Evolutionary conservation across 1,140 invertebrate genomes (phyloP), one percentile per base, ranked within the genome.

Genomic region (Bombus affinis): DNA sequence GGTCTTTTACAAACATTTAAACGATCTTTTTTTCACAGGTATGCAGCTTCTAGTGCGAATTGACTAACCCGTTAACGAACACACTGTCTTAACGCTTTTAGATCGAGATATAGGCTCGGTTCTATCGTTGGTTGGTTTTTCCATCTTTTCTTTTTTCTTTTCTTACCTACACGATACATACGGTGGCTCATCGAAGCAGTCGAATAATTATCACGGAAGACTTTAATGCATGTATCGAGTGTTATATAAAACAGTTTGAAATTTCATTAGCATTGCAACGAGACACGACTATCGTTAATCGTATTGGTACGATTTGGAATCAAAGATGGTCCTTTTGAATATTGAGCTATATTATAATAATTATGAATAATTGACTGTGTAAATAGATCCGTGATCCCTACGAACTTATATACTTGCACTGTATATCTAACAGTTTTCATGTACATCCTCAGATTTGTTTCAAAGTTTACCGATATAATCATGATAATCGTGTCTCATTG

Each of bases 1-100:
- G 85, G 81, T 86, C 80, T 88, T 86, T 78, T 90, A 86, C 84
- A 66, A 93, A 87, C 88, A 86, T 90, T 89, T 86, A 92, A 92
- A 92, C 87, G 78, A 90, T 89, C 86, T 92, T 90, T 94, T 83
- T 93, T 94, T 93, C 93, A 93, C 93, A 94, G 93, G 93, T 94
- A 93, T 94, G 92, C 92, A 93, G 93, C 93, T 94, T 94, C 88
- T 93, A 94, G 93, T 92, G 93, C 92, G 91, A 93, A 93, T 92
- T 93, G 86, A 93, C 89, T 86, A 89, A 93, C 88, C 91, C 88
- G 88, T 92, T 90, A 93, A 73, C 90, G 86, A 76, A 92, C 90
- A 92, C 92, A 93, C 86, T 85, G 78, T 86, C 88, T 84, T 81
- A 88, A 91, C 86, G 92, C 92, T 90, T 92, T 81, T 93, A 93